phyloP scores from a whole-genome alignment of 1,140 invertebrate genomes.

The Pentalonia nigronervosa region DNA sequence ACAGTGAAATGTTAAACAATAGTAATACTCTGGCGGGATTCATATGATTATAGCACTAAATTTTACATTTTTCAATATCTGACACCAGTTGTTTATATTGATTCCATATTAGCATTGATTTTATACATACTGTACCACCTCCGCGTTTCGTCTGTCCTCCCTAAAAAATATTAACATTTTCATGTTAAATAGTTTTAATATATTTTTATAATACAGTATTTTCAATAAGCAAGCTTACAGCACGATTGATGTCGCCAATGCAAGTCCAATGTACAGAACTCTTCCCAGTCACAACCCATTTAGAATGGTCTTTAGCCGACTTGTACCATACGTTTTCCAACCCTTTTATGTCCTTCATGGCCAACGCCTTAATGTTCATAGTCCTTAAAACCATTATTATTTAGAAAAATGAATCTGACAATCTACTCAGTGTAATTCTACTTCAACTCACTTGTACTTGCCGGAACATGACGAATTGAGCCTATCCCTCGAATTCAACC shows the following conservation, averaged over 20 bases:
- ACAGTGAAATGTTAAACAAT: constrained; percentile 85
- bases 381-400: constrained; percentile 28
- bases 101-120: constrained; percentile 67
- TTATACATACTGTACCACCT: constrained; percentile 82
- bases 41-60: not conserved
- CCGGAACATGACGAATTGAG: constrained; percentile 74
- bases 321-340: constrained; percentile 71
- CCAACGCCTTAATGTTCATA: constrained; percentile 26
- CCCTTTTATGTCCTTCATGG: not conserved
- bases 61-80: constrained; percentile 32
- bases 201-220: not conserved
- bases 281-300: constrained; percentile 80
- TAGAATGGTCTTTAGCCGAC: constrained; percentile 86
- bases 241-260: constrained; percentile 92
- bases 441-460: not conserved
- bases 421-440: not conserved
- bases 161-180: constrained; percentile 7
- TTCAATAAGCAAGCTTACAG: constrained; percentile 66
- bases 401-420: not conserved
- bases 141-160: constrained; percentile 75
- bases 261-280: constrained; percentile 73
- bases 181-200: not conserved
- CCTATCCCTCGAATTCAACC: constrained; percentile 81
- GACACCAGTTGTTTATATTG: constrained; percentile 23
- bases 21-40: not conserved